Evolutionary conservation across 2,797 vertebrate genomes (phyloP), one percentile per base, ranked within the genome.

Genomic region (Siniperca undulata): DNA sequence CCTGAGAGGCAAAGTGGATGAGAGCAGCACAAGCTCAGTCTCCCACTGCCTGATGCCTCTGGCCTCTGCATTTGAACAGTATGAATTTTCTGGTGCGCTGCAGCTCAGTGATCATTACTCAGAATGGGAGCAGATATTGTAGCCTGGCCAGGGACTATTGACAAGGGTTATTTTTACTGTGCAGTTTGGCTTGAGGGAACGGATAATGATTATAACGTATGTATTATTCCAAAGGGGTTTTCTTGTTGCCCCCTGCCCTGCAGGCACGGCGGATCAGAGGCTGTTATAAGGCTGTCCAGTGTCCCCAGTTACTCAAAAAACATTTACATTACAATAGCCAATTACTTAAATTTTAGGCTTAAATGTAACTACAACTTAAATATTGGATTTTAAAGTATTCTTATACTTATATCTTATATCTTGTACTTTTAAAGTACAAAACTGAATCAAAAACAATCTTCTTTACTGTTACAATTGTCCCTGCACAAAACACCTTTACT

Each of bases 61-160:
- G 55, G 81, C 89, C 88, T 70, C 74, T 53, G 64, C 62, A 53
- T 88, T 87, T 89, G 74, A 91, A 70, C 83, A 52, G 70, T 65
- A 20, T 74, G 60, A 79, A 66, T 73, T 85, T 87, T 83, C 71
- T 80, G 56, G 38, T 66, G 79, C 13, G 70, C 78, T 77, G 75
- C 83, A 77, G 76, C 86, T 81, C 82, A 62, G 79, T 91, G 86
- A 93, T 95, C 91, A 88, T 92, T 91, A 90, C 84, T 87, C 84
- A 78, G 70, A 90, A 81, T 75, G 75, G 80, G 82, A 89, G 72
- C 77, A 85, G 85, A 89, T 80, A 88, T 83, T 56, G 75, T 9
- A 66, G 78, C 86, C 36, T 1, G 48, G 71, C 64, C 76, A 53
- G 80, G 85, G 73, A 84, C 74, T 86, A 90, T 94, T 70, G 91